Percentiles rank a stretch among this genome's conserved stretches.
phyloP scores from a whole-genome alignment of 2,113 vertebrate species.

The Oreotragus oreotragus region DNA sequence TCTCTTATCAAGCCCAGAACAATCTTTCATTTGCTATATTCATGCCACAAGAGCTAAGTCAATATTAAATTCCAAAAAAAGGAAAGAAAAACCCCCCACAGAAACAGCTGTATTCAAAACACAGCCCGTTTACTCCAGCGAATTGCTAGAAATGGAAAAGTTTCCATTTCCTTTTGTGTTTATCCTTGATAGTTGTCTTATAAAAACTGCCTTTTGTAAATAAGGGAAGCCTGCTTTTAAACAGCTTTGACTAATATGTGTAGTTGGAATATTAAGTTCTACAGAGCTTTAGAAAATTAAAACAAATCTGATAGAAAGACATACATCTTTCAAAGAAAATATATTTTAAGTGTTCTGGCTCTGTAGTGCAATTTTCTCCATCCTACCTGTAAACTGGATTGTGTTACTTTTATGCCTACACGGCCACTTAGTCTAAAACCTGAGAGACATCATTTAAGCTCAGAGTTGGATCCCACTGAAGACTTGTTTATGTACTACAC shows the following conservation, averaged over 20 bases:
- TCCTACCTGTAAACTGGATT: not conserved
- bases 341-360: not conserved
- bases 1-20: slow-evolving; percentile 33
- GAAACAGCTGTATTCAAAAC: slow-evolving; percentile 62
- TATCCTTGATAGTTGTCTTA: slow-evolving; percentile 57
- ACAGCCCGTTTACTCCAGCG: slow-evolving; percentile 32
- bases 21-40: slow-evolving; percentile 36
- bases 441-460: not conserved
- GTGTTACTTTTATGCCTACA: not conserved
- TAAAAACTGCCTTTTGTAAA: slow-evolving; percentile 67
- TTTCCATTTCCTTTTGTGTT: slow-evolving; percentile 65
- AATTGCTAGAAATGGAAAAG: slow-evolving; percentile 60
- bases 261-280: not conserved
- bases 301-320: not conserved
- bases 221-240: slow-evolving; percentile 60
- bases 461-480: not conserved
- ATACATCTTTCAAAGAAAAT: not conserved
- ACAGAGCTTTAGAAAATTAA: slow-evolving; percentile 17
- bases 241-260: slow-evolving; percentile 54
- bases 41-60: slow-evolving; percentile 16
- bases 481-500: not conserved
- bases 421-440: not conserved
- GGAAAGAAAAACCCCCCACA: slow-evolving; percentile 26
- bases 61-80: slow-evolving; percentile 43
- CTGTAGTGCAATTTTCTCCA: not conserved